Percentiles rank a stretch among this genome's conserved stretches.
Evolutionary conservation across 37 sponge, comb jelly and placozoan species (phyloP).

Genomic region (Chondrosia reniformis): DNA sequence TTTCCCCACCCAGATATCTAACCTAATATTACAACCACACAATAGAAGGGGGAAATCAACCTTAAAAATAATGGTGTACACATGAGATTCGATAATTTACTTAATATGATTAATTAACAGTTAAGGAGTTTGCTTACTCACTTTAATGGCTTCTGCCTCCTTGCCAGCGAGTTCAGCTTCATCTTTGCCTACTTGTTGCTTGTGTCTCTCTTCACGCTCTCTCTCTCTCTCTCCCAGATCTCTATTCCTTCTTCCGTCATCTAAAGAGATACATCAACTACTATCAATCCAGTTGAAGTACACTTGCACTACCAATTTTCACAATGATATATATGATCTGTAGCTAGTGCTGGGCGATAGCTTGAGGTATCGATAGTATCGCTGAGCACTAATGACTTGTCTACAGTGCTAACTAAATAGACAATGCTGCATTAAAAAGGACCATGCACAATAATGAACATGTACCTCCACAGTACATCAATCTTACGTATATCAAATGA

Average conservation of each 20-base stretch:
- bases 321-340: no score
- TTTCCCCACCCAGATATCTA: constrained; percentile 78
- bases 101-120: neutral
- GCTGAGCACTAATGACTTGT: no score
- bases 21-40: constrained; percentile 13
- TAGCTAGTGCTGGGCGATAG: no score
- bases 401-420: no score
- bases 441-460: no score
- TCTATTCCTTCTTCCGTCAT: neutral
- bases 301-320: no score
- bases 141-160: constrained; percentile 84
- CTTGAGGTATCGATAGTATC: no score
- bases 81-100: neutral
- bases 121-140: neutral
- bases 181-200: constrained; percentile 45
- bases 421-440: no score
- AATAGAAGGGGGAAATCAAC: neutral
- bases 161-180: constrained; percentile 65
- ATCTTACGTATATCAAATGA: no score
- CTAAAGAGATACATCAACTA: no score
- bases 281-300: no score
- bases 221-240: constrained; percentile 2
- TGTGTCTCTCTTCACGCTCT: constrained; percentile 42
- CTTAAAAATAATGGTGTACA: neutral
- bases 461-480: no score